Base-by-base conservation (phyloP, 92 coral and sea anemone species). In the Plumapathes pennacea region DNA sequence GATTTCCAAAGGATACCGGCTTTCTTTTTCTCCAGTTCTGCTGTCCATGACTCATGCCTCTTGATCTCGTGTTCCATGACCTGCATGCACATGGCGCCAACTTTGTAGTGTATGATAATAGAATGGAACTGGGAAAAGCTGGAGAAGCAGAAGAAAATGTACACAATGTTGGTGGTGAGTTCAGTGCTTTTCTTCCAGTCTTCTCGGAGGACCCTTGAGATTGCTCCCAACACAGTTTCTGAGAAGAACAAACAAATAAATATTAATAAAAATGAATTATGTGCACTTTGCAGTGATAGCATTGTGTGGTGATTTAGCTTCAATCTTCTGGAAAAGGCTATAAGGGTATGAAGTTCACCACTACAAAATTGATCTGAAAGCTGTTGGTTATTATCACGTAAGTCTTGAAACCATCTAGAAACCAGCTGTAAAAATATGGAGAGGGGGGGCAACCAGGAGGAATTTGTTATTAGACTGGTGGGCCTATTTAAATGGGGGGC, bases 171-270 rank as follows among this genome's bases (percentile, higher is more conserved):
- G 55, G 97, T 91, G 25, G 97, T 89, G 30, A 91, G 76, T 52
- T 91, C 97, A 52, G 97, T 75, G 72, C 95, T 91, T 62, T 91
- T 91, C 68, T 78, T 87, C 83, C 96, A 91, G 71, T 91, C 97
- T 60, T 91, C 97, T 34, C 97, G 84, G 33, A 91, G 24, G 13
- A 87, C 96, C 39, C 97, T 84, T 11, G 96, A 81, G 40, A 91
- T 49, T 39, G 97, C 97, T 2, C 97, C 97, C 25, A 91, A 71
- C 30, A 91, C 97, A 37, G 96, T 85, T 70, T 91, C 97, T 91
- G 70, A 13, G 22, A 49, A 60, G 25, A 46, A 52, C 2, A 21
- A 34, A 2, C 10, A 23, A 30, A 17, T 9, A 15, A 42, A 40
- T 18, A 34, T 13, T 34, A 34, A 34, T 34, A n/a, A 8, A 8